phyloP scores from a whole-genome alignment of 35 echinoderm and acorn worm genomes.

The Diadema setosum region DNA sequence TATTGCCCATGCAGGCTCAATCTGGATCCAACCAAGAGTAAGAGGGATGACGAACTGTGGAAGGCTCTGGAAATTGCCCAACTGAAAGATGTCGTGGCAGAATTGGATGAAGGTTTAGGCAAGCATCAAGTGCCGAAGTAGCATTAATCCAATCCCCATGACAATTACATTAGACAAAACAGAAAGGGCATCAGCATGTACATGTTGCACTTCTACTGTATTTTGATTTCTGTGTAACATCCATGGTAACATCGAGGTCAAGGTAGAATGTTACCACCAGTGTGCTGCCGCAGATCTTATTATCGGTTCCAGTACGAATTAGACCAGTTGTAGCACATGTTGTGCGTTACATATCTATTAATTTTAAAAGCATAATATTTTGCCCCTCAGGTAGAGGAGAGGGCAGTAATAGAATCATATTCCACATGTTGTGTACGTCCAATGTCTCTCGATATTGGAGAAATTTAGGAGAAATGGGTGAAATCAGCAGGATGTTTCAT shows the following conservation, averaged over 20 bases:
- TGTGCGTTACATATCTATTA: too few species aligned
- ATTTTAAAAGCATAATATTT: too few species aligned
- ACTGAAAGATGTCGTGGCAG: constrained; percentile 58
- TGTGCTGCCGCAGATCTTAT: too few species aligned
- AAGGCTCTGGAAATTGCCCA: constrained; percentile 78
- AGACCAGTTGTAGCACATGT: too few species aligned
- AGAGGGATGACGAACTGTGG: constrained; percentile 49
- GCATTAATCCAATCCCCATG: too few species aligned
- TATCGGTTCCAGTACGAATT: too few species aligned
- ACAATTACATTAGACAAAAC: neutral
- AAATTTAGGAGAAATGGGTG: too few species aligned
- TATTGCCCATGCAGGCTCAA: constrained; percentile 51
- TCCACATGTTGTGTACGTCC: too few species aligned
- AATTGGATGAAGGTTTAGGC: constrained; percentile 63
- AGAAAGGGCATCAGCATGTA: neutral
- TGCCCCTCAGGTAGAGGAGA: too few species aligned
- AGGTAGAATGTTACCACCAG: neutral
- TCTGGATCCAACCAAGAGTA: constrained; percentile 54
- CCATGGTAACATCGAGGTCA: neutral
- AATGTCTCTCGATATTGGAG: too few species aligned
- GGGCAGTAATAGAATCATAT: too few species aligned
- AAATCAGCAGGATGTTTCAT: too few species aligned
- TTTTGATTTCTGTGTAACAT: neutral
- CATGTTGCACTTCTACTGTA: neutral
- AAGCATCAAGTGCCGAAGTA: neutral